Evolutionary conservation across 2,797 vertebrate species (phyloP), one percentile per base, ranked within the genome.

Genomic region (Etheostoma nigrum): DNA sequence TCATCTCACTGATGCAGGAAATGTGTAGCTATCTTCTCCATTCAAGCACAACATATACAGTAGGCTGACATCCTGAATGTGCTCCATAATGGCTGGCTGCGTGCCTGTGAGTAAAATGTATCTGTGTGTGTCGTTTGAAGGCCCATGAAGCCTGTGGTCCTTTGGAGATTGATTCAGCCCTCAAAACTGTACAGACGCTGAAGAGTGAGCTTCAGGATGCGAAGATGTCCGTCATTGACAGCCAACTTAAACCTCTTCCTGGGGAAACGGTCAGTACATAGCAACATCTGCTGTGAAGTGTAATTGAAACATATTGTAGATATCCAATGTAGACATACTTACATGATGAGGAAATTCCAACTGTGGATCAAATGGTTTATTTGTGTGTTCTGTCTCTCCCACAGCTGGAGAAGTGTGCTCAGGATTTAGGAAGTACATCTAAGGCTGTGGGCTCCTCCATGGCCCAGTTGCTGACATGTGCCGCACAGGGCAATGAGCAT

Each of bases 361-460:
- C 67, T 52, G 30, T 73, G 27, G 49, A 49, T 53, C 8, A 36
- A 27, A 18, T 13, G 18, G 54, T 55, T 68, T 69, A 30, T 69
- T 54, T 74, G 36, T 79, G 27, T 58, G 5, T 49, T 83, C 11
- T 86, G 19, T 79, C 67, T 8, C 82, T 87, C 78, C 78, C 66
- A 13, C 89, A 99, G 98, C 94, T 99, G 72, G 98, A 99, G 93
- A 99, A 98, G 85, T 99, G 98, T 69, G 97, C 98, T 52, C 98
- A 99, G 92, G 98, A 99, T 90, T 94, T 99, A 79, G 98, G 98
- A 68, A 98, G 98, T 69, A 99, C 98, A 0, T 99, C 98, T 0
- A 99, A 99, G 91, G 96, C 98, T 0, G 98, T 99, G 0, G 98
- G 98, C 25, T 99, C 98, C 4, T 99, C 97, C 23, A 99, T 99